Evolutionary conservation across 2,888 invertebrate species (phyloP), one percentile per base, ranked within the genome.

Genomic region (Meloe dianella): DNA sequence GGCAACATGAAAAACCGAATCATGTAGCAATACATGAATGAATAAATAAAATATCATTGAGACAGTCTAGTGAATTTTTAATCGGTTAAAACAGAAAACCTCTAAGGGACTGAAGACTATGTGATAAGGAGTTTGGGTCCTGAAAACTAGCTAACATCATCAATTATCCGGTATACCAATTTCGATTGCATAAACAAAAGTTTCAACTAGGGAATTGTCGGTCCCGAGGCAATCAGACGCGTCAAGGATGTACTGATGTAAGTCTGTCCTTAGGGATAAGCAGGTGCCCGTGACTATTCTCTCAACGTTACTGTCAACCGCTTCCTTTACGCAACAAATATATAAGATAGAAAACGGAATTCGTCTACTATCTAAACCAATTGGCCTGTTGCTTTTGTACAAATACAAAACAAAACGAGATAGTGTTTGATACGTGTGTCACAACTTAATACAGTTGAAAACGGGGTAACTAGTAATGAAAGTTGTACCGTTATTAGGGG

Each of bases 201-300:
- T 66, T 73, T 71, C 74, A 74, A 66, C 73, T 67, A 71, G 78
- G 78, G 78, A 78, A 77, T 75, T 73, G 73, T 66, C 68, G 71
- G 73, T 79, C 79, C 78, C 80, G 68, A 74, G 79, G 79, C 79
- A 80, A 79, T 79, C 79, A 77, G 74, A 71, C 73, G 76, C 77
- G 78, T 77, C 77, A 76, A 76, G 77, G 74, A 76, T 76, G 77
- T 78, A 75, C 77, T 77, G 76, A 74, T 75, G 77, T 75, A 73
- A 74, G 69, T 58, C 1, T 32, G 59, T 69, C 75, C 73, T 75
- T 57, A 27, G 77, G 77, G 79, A 74, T 69, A 73, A 71, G 76
- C 74, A 77, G 78, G 74, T 73, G 73, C 68, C 71, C 71, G 66
- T 65, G 47, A 65, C 30, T 67, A 57, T 59, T 35, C 32, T 51